These are phyloP conservation scores for Ctenopoma kingsleyae DNA, from an alignment of 2,797 vertebrate species.

Conservation along the genomic window DNA sequence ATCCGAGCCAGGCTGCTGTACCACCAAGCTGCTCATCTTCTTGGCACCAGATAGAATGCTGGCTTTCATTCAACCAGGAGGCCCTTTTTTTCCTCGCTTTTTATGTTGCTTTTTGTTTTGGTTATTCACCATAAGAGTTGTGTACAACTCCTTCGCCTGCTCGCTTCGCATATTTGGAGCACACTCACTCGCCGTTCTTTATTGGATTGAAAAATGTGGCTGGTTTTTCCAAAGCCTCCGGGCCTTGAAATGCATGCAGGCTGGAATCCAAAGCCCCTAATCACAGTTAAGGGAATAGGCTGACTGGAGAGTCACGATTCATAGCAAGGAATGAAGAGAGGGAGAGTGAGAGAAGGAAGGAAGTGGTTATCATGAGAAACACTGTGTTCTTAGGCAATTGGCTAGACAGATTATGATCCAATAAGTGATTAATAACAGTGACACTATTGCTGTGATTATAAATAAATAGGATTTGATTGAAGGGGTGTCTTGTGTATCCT, in stretches of 20 bases:
- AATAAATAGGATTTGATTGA: conserved; percentile 34
- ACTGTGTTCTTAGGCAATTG: conserved; percentile 22
- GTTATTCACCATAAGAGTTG: conserved; percentile 60
- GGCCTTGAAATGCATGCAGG: conserved; percentile 76
- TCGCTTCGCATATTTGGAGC: conserved; percentile 68
- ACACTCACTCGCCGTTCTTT: conserved; percentile 55
- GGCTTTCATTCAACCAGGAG: conserved; percentile 65
- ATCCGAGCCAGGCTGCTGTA: conserved; percentile 47
- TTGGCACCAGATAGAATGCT: conserved; percentile 50
- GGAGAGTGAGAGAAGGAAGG: conserved; percentile 4
- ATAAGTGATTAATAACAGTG: conserved; percentile 28
- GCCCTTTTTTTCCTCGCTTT: conserved; percentile 25
- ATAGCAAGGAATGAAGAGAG: conserved; percentile 29
- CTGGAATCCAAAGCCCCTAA: conserved; percentile 74
- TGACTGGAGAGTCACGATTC: conserved; percentile 72
- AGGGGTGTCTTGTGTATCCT: conserved; percentile 1
- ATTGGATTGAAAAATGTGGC: conserved; percentile 64
- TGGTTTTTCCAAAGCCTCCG: conserved; percentile 58
- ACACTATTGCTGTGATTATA: conserved; percentile 36
- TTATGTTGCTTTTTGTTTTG: conserved; percentile 62
- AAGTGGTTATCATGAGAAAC: conserved; percentile 33
- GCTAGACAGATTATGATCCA: conserved; percentile 28
- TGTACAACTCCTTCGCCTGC: conserved; percentile 52
- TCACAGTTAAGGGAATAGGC: conserved; percentile 73
- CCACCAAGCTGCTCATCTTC: conserved; percentile 67